Evolutionary conservation across 2,888 invertebrate genomes (phyloP).

Genomic region (Leptopilina myrica): DNA sequence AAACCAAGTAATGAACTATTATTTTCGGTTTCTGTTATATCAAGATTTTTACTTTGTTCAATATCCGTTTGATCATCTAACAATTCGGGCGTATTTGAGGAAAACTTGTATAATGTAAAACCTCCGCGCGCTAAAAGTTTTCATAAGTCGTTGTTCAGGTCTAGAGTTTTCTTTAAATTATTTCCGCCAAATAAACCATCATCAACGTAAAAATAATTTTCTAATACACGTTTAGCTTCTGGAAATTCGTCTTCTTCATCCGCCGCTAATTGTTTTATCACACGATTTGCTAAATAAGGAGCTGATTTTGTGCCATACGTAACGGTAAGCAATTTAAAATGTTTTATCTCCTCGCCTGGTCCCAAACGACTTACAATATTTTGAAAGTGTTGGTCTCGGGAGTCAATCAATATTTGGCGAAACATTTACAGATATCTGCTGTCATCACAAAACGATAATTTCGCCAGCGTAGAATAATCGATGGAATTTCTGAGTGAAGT

Average conservation of each 20-base stretch:
- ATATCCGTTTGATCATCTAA: no score
- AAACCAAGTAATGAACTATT: conserved; percentile 8
- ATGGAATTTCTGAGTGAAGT: background rate
- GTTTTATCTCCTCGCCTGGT: conserved; percentile 14
- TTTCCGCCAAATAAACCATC: background rate
- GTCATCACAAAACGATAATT: conserved; percentile 28
- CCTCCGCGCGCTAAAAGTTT: no score
- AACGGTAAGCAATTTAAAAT: background rate
- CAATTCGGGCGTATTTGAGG: no score
- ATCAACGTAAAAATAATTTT: background rate
- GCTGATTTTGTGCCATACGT: background rate
- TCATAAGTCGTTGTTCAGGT: no score
- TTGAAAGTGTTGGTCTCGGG: conserved; percentile 9
- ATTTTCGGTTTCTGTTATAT: background rate
- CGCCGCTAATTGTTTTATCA: conserved; percentile 17
- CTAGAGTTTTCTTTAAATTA: no score
- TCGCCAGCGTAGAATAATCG: conserved; percentile 42
- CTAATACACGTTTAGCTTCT: background rate
- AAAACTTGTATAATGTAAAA: no score
- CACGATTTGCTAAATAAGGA: conserved; percentile 22
- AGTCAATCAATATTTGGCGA: conserved; percentile 31
- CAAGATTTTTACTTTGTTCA: background rate
- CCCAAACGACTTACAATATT: conserved; percentile 41
- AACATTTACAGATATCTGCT: conserved; percentile 44
- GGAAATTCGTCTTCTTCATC: conserved; percentile 9